Evolutionary conservation across 2,888 invertebrate species (phyloP).

Genomic region (Cheilosia pagana): DNA sequence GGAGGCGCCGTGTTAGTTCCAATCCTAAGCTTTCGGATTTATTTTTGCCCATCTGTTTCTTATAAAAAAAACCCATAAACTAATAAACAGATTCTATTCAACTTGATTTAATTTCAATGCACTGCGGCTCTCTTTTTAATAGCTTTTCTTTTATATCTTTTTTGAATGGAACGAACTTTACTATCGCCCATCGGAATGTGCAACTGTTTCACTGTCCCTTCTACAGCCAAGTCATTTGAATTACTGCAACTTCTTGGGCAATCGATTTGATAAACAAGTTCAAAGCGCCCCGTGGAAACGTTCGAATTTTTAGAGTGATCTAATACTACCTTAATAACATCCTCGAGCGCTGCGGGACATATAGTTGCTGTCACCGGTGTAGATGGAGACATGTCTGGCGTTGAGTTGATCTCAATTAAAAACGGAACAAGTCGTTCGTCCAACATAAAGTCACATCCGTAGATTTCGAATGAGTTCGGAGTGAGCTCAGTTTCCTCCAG

Average conservation of each 20-base stretch:
- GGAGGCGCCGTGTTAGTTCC: too few species aligned
- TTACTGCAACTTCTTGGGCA: conserved; percentile 12
- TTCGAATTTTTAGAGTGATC: conserved; percentile 81
- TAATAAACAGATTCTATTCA: too few species aligned
- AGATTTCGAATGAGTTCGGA: conserved; percentile 93
- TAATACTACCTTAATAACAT: conserved; percentile 92
- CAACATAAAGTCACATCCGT: conserved; percentile 96
- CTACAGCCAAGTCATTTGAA: conserved; percentile 28
- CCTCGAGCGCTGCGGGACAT: conserved; percentile 91
- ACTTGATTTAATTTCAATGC: too few species aligned
- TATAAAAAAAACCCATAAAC: too few species aligned
- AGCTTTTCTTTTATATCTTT: too few species aligned
- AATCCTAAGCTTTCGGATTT: too few species aligned
- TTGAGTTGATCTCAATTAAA: conserved; percentile 96
- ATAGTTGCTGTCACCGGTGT: conserved; percentile 93
- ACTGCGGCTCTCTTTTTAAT: too few species aligned
- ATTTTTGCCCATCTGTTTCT: too few species aligned
- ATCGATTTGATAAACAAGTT: conserved; percentile 83
- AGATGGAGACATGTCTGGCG: conserved; percentile 92
- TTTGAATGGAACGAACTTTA: too few species aligned
- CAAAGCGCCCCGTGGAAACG: conserved; percentile 86
- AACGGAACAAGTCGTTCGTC: conserved; percentile 93
- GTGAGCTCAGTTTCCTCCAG: conserved; percentile 88
- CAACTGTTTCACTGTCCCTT: conserved; percentile 37
- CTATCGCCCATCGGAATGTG: conserved; percentile 1